Conservation (phyloP, 1,140 invertebrate genomes). For the Nephila pilipes region DNA sequence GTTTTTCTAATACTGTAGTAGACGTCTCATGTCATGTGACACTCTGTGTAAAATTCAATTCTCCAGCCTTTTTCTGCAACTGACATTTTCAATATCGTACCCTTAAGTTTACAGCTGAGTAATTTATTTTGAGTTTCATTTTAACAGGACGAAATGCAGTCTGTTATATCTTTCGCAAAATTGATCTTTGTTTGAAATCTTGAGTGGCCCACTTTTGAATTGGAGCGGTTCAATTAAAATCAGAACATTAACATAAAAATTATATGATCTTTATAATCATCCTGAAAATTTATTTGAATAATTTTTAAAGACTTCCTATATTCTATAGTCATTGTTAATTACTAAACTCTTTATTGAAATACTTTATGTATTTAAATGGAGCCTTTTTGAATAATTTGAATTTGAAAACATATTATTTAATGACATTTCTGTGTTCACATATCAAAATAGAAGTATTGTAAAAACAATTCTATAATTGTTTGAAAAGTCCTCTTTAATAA, state of each 20-base stretch:
- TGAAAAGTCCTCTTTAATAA: too few species aligned
- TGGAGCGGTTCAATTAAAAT: background rate
- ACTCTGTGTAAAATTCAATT: slow-evolving; percentile 56
- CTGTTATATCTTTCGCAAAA: background rate
- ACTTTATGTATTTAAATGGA: too few species aligned
- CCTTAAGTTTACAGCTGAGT: slow-evolving; percentile 49
- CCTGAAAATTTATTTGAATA: too few species aligned
- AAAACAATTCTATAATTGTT: too few species aligned
- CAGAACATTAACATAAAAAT: background rate
- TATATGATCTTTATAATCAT: too few species aligned
- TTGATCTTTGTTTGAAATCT: background rate
- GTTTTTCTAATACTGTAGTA: slow-evolving; percentile 48
- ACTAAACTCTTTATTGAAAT: too few species aligned
- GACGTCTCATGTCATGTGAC: slow-evolving; percentile 23
- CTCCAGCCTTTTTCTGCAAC: slow-evolving; percentile 42
- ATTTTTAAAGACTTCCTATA: too few species aligned
- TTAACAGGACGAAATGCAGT: slow-evolving; percentile 1
- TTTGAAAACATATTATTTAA: too few species aligned
- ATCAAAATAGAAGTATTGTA: too few species aligned
- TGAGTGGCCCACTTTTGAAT: background rate
- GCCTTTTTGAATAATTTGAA: too few species aligned
- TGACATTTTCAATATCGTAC: slow-evolving; percentile 64
- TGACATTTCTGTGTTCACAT: too few species aligned
- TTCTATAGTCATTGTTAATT: too few species aligned
- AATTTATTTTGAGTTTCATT: slow-evolving; percentile 38